Evolutionary conservation across 30 jellyfish, hydroid and myxozoan genomes (phyloP).

Genomic region (Hydractinia symbiolongicarpus): DNA sequence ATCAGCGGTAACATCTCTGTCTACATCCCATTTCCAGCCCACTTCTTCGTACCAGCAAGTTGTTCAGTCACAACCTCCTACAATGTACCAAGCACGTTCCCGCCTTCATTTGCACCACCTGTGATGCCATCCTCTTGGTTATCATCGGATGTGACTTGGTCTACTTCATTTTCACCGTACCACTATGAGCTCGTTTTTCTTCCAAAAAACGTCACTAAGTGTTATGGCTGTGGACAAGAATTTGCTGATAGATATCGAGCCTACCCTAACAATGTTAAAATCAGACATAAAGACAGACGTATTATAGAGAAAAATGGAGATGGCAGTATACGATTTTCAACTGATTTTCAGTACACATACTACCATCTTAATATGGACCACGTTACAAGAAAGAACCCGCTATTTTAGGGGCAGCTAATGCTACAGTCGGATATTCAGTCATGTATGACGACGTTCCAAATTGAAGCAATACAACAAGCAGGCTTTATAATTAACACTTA

Average conservation of each 20-base stretch:
- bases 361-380: constrained; percentile 18
- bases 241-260: constrained; percentile 23
- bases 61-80: too few species aligned
- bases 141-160: too few species aligned
- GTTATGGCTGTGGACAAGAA: constrained; percentile 31
- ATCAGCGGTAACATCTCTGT: too few species aligned
- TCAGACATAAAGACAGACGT: constrained; percentile 23
- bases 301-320: constrained; percentile 6
- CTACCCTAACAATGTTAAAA: background rate
- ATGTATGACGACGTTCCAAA: too few species aligned
- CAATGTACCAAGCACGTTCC: too few species aligned
- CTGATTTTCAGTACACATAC: constrained; percentile 10
- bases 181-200: constrained; percentile 6
- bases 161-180: background rate
- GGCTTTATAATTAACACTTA: too few species aligned
- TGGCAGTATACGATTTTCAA: background rate
- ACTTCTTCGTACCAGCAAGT: too few species aligned
- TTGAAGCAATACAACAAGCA: too few species aligned
- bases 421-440: background rate
- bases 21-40: too few species aligned
- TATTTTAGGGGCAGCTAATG: background rate
- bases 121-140: too few species aligned
- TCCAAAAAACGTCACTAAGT: constrained; percentile 10
- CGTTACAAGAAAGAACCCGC: constrained; percentile 23
- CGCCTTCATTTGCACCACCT: too few species aligned